A percentile compares a stretch with the other conserved stretches of the same genome.
phyloP scores from a whole-genome alignment of 2,113 vertebrate genomes.

The Zosterops lateralis region DNA sequence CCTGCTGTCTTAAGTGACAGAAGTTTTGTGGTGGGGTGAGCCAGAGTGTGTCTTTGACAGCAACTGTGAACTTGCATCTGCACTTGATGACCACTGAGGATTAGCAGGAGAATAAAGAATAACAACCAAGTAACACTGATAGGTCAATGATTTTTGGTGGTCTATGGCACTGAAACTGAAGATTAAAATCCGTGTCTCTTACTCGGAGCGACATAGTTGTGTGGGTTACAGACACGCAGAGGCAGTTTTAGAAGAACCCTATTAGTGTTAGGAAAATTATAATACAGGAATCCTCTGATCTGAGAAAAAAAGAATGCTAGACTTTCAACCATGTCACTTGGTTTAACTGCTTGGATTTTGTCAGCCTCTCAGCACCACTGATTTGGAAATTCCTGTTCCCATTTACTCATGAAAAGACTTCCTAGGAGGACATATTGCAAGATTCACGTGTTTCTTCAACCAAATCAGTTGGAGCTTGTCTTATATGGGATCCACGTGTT shows the following conservation, averaged over 20 bases:
- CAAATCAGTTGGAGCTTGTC: neutral
- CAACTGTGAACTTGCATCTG: neutral
- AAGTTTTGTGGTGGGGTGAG: neutral
- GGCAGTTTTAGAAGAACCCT: neutral
- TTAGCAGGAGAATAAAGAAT: neutral
- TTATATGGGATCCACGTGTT: neutral
- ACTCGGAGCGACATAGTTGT: fast-evolving
- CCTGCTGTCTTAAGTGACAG: neutral
- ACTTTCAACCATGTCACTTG: neutral
- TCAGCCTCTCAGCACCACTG: neutral
- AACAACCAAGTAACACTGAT: neutral
- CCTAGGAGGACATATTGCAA: neutral
- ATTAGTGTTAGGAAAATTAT: neutral
- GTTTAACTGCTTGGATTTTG: neutral
- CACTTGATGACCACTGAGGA: neutral
- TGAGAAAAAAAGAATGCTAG: neutral
- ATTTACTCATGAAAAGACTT: neutral
- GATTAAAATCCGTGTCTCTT: fast-evolving
- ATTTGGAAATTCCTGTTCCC: neutral
- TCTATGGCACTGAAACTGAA: neutral
- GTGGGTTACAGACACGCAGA: neutral
- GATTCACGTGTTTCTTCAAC: neutral
- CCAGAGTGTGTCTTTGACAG: neutral
- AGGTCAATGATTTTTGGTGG: neutral
- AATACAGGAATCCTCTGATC: neutral